These are phyloP conservation scores for Meda fulgida DNA, from an alignment of 2,797 vertebrate species.

Conservation along the genomic window DNA sequence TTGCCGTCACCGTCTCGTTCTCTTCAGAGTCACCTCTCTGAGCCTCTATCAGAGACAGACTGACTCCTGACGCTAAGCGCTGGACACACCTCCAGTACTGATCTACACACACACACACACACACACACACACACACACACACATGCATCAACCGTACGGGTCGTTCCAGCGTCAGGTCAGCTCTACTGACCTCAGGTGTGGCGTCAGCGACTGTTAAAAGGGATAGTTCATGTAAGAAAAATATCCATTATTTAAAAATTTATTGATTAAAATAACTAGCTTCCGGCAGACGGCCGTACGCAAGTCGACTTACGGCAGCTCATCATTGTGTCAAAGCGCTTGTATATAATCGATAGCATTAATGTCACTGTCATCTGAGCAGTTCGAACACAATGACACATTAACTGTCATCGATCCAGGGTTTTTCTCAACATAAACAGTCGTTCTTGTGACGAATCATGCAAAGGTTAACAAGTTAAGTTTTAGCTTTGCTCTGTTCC, in stretches of 20 bases:
- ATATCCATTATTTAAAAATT: too few species aligned
- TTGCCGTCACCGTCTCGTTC: constrained; percentile 92
- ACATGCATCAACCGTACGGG: not conserved
- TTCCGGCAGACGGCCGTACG: too few species aligned
- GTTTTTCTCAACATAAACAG: too few species aligned
- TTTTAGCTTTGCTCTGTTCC: not conserved
- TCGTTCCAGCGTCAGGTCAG: not conserved
- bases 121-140: not conserved
- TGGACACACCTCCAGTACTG: constrained; percentile 93
- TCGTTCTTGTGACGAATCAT: too few species aligned
- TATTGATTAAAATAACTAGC: too few species aligned
- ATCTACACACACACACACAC: constrained; percentile 72
- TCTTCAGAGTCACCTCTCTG: constrained; percentile 93
- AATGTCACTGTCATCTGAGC: too few species aligned
- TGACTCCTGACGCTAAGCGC: constrained; percentile 76
- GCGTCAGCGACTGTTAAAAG: not conserved
- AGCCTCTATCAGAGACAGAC: constrained; percentile 88
- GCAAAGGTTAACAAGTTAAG: too few species aligned
- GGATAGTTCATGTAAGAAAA: too few species aligned
- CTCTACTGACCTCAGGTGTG: not conserved
- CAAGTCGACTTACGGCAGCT: too few species aligned
- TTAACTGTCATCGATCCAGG: not conserved
- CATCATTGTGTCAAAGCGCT: too few species aligned
- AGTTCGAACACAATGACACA: not conserved
- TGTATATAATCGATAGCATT: too few species aligned